Percentiles rank a stretch among this genome's conserved stretches.
Conservation (phyloP, 1,140 invertebrate species). For the Chymomyza costata region DNA sequence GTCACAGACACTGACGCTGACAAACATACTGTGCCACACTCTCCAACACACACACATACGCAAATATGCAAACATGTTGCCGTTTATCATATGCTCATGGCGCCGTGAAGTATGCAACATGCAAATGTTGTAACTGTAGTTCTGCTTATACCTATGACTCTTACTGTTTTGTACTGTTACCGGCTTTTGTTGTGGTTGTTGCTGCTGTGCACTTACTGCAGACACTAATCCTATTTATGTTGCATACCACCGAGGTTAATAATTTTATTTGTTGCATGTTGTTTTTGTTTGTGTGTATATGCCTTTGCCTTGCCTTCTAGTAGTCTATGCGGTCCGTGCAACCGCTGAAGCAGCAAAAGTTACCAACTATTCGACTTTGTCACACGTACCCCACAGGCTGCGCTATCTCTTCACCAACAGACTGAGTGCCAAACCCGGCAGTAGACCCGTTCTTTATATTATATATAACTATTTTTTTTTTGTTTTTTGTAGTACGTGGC, state of each 20-base stretch:
- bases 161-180: no score
- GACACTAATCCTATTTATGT: constrained; percentile 74
- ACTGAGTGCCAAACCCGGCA: no score
- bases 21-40: constrained; percentile 1
- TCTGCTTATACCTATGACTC: no score
- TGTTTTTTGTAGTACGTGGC: constrained; percentile 6
- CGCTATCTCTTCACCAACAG: no score
- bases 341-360: neutral
- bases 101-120: constrained; percentile 67
- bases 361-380: constrained; percentile 35
- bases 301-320: neutral
- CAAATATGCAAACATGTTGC: neutral
- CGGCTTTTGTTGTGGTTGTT: constrained; percentile 16
- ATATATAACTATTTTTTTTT: neutral
- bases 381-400: no score
- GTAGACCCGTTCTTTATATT: no score
- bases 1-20: constrained; percentile 22
- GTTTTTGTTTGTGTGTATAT: neutral
- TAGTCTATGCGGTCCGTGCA: no score
- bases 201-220: constrained; percentile 46
- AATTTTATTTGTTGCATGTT: constrained; percentile 56
- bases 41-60: neutral
- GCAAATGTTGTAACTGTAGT: constrained; percentile 49
- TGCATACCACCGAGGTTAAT: constrained; percentile 72
- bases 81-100: constrained; percentile 65